These are phyloP conservation scores for Varanus komodoensis DNA, from an alignment of 2,113 vertebrate species.

Conservation along the genomic window DNA sequence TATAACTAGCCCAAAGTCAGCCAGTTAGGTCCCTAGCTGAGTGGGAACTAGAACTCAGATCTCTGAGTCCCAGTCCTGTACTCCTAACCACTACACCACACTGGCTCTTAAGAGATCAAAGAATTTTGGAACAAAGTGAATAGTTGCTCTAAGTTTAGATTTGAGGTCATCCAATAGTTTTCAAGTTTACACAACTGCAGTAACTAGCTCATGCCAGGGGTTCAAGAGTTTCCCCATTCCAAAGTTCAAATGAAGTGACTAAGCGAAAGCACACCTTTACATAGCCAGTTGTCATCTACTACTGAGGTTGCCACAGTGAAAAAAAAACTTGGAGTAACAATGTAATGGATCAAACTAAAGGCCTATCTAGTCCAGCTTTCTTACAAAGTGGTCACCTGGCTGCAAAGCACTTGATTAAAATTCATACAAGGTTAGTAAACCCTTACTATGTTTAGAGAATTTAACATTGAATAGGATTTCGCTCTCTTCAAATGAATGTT, in stretches of 20 bases:
- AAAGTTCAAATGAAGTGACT: not conserved
- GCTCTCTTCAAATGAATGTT: not conserved
- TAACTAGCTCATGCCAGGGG: not conserved
- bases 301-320: not conserved
- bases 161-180: not conserved
- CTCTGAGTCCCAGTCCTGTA: too few species aligned
- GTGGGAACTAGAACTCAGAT: too few species aligned
- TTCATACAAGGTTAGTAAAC: too few species aligned
- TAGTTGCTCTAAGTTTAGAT: not conserved
- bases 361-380: too few species aligned
- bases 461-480: not conserved
- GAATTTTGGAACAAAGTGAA: not conserved
- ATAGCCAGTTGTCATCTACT: not conserved
- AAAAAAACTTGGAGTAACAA: not conserved
- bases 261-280: not conserved
- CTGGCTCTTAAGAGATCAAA: too few species aligned
- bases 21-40: too few species aligned
- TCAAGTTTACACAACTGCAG: not conserved
- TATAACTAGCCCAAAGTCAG: too few species aligned
- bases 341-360: too few species aligned
- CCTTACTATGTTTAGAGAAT: not conserved
- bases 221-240: not conserved
- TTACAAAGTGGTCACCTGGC: too few species aligned
- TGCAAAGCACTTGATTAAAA: not conserved
- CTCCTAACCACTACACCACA: too few species aligned